These are phyloP conservation scores for Atherinomorus stipes DNA, from an alignment of 2,113 vertebrate species.

Conservation along the genomic window DNA sequence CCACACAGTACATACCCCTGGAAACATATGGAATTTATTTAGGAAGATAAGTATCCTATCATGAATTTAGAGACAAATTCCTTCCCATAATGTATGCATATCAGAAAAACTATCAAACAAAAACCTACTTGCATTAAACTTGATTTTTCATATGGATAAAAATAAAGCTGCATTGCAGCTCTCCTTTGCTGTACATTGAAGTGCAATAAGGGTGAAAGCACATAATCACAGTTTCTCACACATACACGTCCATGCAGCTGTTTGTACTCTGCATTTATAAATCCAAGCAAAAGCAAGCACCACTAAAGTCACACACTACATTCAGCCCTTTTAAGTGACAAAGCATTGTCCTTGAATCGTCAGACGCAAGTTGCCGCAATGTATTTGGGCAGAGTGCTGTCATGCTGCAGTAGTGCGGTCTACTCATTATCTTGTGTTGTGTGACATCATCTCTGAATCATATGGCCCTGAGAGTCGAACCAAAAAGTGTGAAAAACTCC, in stretches of 20 bases:
- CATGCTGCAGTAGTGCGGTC: conserved; percentile 60
- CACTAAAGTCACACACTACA: not conserved
- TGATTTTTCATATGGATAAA: conserved; percentile 27
- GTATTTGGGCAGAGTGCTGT: conserved; percentile 62
- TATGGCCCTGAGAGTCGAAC: conserved; percentile 67
- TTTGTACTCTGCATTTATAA: not conserved
- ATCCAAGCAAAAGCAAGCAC: not conserved
- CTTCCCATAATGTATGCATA: conserved; percentile 26
- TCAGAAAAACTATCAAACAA: conserved; percentile 36
- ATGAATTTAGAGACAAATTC: conserved; percentile 11
- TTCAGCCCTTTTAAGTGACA: conserved; percentile 42
- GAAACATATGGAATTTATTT: conserved; percentile 29
- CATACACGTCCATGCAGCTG: conserved; percentile 6
- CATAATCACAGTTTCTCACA: not conserved
- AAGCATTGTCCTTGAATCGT: conserved; percentile 67
- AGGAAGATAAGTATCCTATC: conserved; percentile 34
- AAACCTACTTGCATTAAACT: conserved; percentile 16
- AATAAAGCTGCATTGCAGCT: conserved; percentile 30
- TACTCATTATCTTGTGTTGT: conserved; percentile 75
- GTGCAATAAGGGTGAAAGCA: conserved; percentile 40
- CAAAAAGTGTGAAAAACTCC: conserved; percentile 53
- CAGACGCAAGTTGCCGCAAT: conserved; percentile 61
- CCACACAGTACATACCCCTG: conserved; percentile 28
- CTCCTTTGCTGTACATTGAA: conserved; percentile 42
- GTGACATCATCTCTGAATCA: conserved; percentile 78